Evolutionary conservation across 1,140 invertebrate genomes (phyloP).

Genomic region (Gonatopus flavifemur): DNA sequence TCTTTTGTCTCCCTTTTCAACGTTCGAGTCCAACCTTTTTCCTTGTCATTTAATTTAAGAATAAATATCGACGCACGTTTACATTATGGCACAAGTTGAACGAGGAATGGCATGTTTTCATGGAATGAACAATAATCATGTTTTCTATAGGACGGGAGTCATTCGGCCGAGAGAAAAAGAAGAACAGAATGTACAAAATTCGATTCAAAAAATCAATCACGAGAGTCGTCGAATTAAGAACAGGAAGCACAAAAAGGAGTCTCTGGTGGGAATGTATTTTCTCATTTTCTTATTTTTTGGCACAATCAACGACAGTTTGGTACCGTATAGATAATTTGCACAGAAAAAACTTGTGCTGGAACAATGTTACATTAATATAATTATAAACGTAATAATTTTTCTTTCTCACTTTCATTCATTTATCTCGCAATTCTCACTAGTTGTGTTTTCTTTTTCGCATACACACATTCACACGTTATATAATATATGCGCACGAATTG

Average conservation of each 20-base stretch:
- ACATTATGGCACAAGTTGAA: too few relatives aligned
- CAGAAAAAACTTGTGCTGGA: conserved; percentile 1
- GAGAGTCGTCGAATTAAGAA: background rate
- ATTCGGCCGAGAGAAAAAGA: too few relatives aligned
- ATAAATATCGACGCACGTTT: too few relatives aligned
- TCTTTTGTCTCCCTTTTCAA: too few relatives aligned
- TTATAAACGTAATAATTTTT: conserved; percentile 14
- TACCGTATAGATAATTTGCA: conserved; percentile 23
- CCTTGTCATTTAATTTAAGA: too few relatives aligned
- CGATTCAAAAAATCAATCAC: background rate
- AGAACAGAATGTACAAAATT: too few relatives aligned
- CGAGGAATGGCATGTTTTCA: too few relatives aligned
- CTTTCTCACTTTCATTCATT: conserved; percentile 1
- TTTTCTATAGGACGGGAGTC: too few relatives aligned
- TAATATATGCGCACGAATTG: conserved; percentile 8
- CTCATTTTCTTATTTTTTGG: conserved; percentile 16
- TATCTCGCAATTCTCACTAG: conserved; percentile 14
- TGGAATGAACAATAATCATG: too few relatives aligned
- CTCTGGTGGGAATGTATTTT: too few relatives aligned
- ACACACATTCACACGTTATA: conserved; percentile 4
- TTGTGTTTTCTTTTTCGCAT: too few relatives aligned
- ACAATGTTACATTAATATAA: conserved; percentile 8
- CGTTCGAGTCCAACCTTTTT: too few relatives aligned
- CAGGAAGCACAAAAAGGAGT: conserved; percentile 13
- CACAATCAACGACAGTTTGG: conserved; percentile 36